These are phyloP conservation scores for Nomada lathburiana DNA, from an alignment of 2,888 invertebrate genomes.

Conservation along the genomic window DNA sequence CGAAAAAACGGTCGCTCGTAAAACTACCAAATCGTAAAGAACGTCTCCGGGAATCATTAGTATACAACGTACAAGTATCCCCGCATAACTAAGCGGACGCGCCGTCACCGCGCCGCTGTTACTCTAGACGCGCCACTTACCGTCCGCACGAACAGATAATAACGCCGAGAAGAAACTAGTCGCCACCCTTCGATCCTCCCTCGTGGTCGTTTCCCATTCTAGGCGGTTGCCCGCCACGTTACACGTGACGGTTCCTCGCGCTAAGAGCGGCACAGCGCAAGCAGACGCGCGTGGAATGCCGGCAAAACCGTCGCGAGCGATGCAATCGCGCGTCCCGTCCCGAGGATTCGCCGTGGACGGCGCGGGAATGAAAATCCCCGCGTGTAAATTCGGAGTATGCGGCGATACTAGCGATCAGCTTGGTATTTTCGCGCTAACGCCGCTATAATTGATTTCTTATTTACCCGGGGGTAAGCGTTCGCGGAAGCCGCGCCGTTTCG, in stretches of 20 bases:
- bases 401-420: slow-evolving; percentile 44
- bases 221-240: slow-evolving; percentile 18
- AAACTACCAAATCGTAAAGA: slow-evolving; percentile 50
- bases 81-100: slow-evolving; percentile 62
- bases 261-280: slow-evolving; percentile 68
- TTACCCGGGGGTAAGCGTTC: slow-evolving; percentile 50
- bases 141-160: slow-evolving; percentile 70
- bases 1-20: slow-evolving; percentile 32
- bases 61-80: slow-evolving; percentile 60
- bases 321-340: slow-evolving; percentile 53
- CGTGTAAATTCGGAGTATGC: slow-evolving; percentile 68
- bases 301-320: slow-evolving; percentile 67
- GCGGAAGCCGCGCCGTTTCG: slow-evolving; percentile 40
- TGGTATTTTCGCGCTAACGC: slow-evolving; percentile 59
- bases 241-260: slow-evolving; percentile 64
- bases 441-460: slow-evolving; percentile 68
- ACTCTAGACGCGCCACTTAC: slow-evolving; percentile 68
- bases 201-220: neutral
- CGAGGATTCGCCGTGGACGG: slow-evolving; percentile 25
- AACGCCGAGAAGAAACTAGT: slow-evolving; percentile 76
- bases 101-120: slow-evolving; percentile 55
- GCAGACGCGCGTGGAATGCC: slow-evolving; percentile 73
- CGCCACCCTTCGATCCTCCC: slow-evolving; percentile 48
- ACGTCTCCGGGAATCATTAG: slow-evolving; percentile 66
- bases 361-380: slow-evolving; percentile 44